These are phyloP conservation scores for Cheumatopsyche charites DNA, from an alignment of 1,140 invertebrate genomes.

Conservation along the genomic window DNA sequence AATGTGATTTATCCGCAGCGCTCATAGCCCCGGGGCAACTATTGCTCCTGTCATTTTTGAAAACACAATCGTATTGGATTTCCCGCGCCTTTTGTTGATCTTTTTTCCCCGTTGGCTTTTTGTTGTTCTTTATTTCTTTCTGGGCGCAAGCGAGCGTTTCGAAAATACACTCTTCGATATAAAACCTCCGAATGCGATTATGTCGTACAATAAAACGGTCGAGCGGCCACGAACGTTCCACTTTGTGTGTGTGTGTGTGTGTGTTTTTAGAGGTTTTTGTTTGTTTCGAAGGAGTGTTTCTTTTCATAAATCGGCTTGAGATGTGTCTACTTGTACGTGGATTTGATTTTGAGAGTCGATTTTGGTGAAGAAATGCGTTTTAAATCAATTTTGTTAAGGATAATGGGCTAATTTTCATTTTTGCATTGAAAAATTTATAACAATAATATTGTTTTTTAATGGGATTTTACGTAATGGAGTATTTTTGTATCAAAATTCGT, in stretches of 20 bases:
- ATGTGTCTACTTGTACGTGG: too few relatives aligned
- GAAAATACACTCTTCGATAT: background rate
- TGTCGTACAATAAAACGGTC: background rate
- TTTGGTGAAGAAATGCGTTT: too few relatives aligned
- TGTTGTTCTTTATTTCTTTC: background rate
- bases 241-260: background rate
- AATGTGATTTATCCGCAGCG: slow-evolving; percentile 35
- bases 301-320: too few relatives aligned
- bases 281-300: slow-evolving; percentile 7
- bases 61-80: slow-evolving; percentile 27
- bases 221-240: too few relatives aligned
- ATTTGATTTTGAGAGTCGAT: too few relatives aligned
- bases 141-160: too few relatives aligned
- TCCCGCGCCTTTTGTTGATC: background rate
- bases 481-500: too few relatives aligned
- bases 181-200: background rate
- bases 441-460: too few relatives aligned
- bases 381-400: too few relatives aligned
- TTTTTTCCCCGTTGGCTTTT: background rate
- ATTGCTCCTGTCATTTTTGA: slow-evolving; percentile 39
- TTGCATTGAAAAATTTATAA: too few relatives aligned
- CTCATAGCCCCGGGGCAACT: slow-evolving; percentile 31
- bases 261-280: background rate
- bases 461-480: too few relatives aligned
- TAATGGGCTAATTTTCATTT: too few relatives aligned